Evolutionary conservation across 2,888 invertebrate species (phyloP).

Genomic region (Amiota minor): DNA sequence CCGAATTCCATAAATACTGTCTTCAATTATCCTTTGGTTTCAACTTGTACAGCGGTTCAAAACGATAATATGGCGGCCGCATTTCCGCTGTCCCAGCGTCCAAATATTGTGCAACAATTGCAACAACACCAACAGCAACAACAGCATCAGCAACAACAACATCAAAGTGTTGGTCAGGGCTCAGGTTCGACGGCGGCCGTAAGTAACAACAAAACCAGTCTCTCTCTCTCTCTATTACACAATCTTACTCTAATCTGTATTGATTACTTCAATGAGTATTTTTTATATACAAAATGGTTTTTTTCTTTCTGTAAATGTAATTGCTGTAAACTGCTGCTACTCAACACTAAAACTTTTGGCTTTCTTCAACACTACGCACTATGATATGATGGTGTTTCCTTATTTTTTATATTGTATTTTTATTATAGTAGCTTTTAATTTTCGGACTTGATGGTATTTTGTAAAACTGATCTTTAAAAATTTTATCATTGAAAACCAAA

Average conservation of each 20-base stretch:
- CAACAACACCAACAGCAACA: slow-evolving; percentile 71
- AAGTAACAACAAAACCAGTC: slow-evolving; percentile 60
- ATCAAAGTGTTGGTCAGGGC: slow-evolving; percentile 45
- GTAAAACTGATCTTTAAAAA: no score
- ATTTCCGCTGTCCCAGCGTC: slow-evolving; percentile 72
- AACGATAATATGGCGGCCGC: slow-evolving; percentile 72
- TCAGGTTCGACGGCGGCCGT: slow-evolving; percentile 58
- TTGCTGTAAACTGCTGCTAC: background rate
- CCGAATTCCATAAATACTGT: slow-evolving; percentile 72
- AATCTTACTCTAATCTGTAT: slow-evolving; percentile 33
- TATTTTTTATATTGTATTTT: background rate
- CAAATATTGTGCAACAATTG: slow-evolving; percentile 73
- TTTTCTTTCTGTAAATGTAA: background rate
- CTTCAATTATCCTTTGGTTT: slow-evolving; percentile 73
- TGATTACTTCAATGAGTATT: slow-evolving; percentile 24
- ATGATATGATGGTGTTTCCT: slow-evolving; percentile 4
- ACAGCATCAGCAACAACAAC: slow-evolving; percentile 51
- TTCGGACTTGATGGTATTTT: no score
- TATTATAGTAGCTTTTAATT: background rate
- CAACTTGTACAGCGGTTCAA: slow-evolving; percentile 73
- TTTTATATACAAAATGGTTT: background rate
- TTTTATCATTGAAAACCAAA: no score
- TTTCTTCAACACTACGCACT: background rate
- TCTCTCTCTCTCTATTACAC: slow-evolving; percentile 34
- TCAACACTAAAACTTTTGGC: background rate